Evolutionary conservation across 1,140 invertebrate genomes (phyloP).

Genomic region (Globodera ellingtonae): DNA sequence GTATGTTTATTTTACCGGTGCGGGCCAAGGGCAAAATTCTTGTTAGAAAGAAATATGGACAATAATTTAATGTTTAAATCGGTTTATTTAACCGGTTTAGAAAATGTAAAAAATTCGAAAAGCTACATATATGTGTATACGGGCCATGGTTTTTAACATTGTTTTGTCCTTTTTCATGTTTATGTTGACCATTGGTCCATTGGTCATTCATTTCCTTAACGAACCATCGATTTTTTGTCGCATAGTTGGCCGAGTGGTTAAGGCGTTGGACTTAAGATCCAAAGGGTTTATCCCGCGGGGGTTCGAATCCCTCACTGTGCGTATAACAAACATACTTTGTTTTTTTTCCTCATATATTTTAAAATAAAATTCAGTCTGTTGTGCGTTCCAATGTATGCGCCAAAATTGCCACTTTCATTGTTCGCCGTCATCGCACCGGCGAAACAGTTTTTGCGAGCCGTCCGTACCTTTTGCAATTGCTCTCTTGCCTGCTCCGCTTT

Average conservation of each 20-base stretch:
- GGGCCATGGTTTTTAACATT: no score
- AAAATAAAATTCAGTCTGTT: no score
- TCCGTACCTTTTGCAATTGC: slow-evolving; percentile 6
- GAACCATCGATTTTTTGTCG: neutral
- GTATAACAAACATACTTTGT: slow-evolving; percentile 38
- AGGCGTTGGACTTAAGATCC: slow-evolving; percentile 4
- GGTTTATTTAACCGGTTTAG: no score
- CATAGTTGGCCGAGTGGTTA: slow-evolving; percentile 2
- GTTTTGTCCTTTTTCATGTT: no score
- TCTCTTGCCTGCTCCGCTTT: neutral
- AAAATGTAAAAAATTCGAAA: no score
- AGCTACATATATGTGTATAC: no score
- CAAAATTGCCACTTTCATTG: slow-evolving; percentile 29
- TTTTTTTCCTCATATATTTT: neutral
- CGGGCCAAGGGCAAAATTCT: no score
- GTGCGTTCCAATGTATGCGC: neutral
- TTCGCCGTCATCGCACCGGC: slow-evolving; percentile 1
- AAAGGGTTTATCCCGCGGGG: neutral
- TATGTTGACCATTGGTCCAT: no score
- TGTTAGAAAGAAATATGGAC: no score
- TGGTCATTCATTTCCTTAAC: neutral
- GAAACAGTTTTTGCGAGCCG: neutral
- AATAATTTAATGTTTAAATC: no score
- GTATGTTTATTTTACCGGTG: no score
- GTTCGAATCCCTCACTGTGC: neutral